Evolutionary conservation across 2,888 invertebrate species (phyloP), one percentile per base, ranked within the genome.

Genomic region (Eucriotettix oculatus): DNA sequence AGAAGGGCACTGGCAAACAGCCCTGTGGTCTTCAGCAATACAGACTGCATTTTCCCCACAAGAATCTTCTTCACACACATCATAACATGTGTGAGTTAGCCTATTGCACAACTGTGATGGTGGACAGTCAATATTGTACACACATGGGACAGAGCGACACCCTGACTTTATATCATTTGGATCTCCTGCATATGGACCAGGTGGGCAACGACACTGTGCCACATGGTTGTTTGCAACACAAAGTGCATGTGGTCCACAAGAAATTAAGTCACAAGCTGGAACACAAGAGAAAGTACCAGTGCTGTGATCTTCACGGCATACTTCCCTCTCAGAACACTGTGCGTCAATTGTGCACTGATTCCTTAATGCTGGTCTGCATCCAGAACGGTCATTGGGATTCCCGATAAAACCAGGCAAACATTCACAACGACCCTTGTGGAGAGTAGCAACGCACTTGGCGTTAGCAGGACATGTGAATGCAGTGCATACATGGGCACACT

Each of bases 11-110:
- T 90, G 88, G 67, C 94, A 94, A 16, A 80, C 80, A 10, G 85
- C 81, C 69, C 83, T 85, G 70, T 93, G 90, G 68, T 88, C 85
- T 72, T 91, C 90, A 9, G 88, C 85, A 66, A 92, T 82, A 71
- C 94, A 94, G 16, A 93, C 87, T 10, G 93, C 90, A 72, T 92
- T 90, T 16, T 81, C 81, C 0, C 93, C 92, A 68, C 93, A 94
- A 2, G 87, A 83, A 66, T 87, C 85, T 70, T 86, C 85, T 64
- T 83, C 82, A 69, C 92, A 93, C 10, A 86, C 88, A 70, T 87
- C 84, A 67, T 82, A 81, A 68, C 93, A 94, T 29, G 85, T 85
- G 69, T 91, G 87, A 1, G 87, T 86, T 69, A 90, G 75, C 58
- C 92, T 79, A 70, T 93, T 86, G 71, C 93, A 93, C 59, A 90